A percentile compares a stretch with the other conserved stretches of the same genome.
Conservation (phyloP, 1,140 invertebrate genomes). For the Bombus breviceps region DNA sequence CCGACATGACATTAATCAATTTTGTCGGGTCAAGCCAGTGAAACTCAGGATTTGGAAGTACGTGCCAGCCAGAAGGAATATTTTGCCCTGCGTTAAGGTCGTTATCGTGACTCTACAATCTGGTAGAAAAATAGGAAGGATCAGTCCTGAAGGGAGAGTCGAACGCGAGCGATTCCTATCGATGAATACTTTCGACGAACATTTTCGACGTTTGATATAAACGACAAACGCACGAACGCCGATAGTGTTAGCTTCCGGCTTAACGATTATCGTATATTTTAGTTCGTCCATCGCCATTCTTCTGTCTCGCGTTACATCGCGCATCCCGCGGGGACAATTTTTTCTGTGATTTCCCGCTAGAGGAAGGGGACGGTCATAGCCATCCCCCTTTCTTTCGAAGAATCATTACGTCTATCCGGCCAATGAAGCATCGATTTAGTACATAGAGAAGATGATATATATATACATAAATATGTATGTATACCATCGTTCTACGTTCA, state of each 20-base stretch:
- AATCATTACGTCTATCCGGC: slow-evolving; percentile 40
- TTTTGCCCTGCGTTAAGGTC: not conserved
- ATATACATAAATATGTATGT: too few species aligned
- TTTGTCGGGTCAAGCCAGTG: not conserved
- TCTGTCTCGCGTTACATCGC: slow-evolving; percentile 23
- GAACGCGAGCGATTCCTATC: slow-evolving; percentile 11
- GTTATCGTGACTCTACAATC: slow-evolving; percentile 12
- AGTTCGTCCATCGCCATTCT: slow-evolving; percentile 1
- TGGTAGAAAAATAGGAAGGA: not conserved
- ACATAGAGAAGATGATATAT: not conserved
- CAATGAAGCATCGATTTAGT: slow-evolving; percentile 44
- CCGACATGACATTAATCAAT: not conserved
- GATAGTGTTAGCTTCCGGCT: not conserved
- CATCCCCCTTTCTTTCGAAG: not conserved
- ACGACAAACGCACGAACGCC: not conserved
- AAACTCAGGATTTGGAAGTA: too few species aligned
- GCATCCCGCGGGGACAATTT: slow-evolving; percentile 38
- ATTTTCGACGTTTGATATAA: slow-evolving; percentile 32
- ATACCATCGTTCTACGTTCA: not conserved
- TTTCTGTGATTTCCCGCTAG: not conserved
- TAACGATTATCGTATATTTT: slow-evolving; percentile 48
- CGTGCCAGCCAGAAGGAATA: not conserved
- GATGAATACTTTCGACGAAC: slow-evolving; percentile 18
- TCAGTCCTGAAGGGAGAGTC: not conserved
- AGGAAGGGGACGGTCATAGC: too few species aligned